phyloP scores from a whole-genome alignment of 2,888 invertebrate species.

The Ctena decussata region DNA sequence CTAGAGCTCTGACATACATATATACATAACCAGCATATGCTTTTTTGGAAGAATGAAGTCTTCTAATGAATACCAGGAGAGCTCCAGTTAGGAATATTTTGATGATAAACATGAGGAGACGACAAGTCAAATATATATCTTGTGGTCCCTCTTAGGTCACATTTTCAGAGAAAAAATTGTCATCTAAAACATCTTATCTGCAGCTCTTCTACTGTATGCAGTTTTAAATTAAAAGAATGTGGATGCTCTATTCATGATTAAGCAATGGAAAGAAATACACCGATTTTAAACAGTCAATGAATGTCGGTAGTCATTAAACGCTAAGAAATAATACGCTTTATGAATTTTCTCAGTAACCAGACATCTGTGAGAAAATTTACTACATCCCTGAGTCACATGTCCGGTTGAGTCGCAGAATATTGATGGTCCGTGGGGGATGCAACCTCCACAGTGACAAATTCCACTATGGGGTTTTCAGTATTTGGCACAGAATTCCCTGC shows the following conservation, averaged over 20 bases:
- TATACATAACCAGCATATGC: too few species aligned
- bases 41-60: too few species aligned
- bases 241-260: slow-evolving; percentile 11
- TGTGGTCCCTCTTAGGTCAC: too few species aligned
- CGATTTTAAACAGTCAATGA: not conserved
- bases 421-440: slow-evolving; percentile 63
- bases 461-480: slow-evolving; percentile 33
- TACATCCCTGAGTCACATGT: slow-evolving; percentile 63
- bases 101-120: too few species aligned
- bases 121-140: too few species aligned
- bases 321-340: slow-evolving; percentile 12
- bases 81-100: too few species aligned
- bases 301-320: not conserved
- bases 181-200: too few species aligned
- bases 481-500: slow-evolving; percentile 66
- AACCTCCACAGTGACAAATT: slow-evolving; percentile 59
- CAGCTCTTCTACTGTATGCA: too few species aligned
- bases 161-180: too few species aligned
- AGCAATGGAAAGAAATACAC: not conserved
- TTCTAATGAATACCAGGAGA: too few species aligned
- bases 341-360: slow-evolving; percentile 15
- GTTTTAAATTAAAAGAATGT: not conserved
- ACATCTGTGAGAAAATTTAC: slow-evolving; percentile 19
- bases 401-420: slow-evolving; percentile 59
- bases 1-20: too few species aligned